Percentiles rank a stretch among this genome's conserved stretches.
phyloP scores from a whole-genome alignment of 1,140 invertebrate species.

The Varroa destructor region DNA sequence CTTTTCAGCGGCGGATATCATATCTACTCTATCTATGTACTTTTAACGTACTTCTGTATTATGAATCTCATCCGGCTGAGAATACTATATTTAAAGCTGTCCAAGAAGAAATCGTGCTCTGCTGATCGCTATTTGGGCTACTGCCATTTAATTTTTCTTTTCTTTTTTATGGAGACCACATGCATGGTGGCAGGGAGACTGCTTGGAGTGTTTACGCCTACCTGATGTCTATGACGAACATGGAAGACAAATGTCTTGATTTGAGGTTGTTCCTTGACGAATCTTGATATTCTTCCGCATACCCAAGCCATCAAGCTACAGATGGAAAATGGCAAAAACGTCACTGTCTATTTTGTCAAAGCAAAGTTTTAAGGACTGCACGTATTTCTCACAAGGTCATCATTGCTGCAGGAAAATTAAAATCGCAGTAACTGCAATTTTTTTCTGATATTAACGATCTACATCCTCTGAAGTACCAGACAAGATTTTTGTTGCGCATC shows the following conservation, averaged over 20 bases:
- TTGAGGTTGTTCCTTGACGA: constrained; percentile 5
- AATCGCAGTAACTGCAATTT: constrained; percentile 67
- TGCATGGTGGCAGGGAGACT: no score
- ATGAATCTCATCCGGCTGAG: not conserved
- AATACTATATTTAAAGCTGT: not conserved
- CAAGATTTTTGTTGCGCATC: constrained; percentile 39
- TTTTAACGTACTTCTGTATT: not conserved
- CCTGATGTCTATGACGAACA: not conserved
- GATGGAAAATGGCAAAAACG: not conserved
- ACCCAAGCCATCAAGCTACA: not conserved
- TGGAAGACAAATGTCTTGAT: not conserved
- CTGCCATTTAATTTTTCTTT: not conserved
- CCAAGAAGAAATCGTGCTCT: not conserved
- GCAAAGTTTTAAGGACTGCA: not conserved
- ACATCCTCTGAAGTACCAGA: constrained; percentile 53
- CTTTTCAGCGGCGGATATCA: not conserved
- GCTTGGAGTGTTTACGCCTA: no score
- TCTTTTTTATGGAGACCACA: no score
- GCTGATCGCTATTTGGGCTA: not conserved
- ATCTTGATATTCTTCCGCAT: not conserved
- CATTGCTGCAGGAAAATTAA: constrained; percentile 61
- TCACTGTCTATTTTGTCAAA: not conserved
- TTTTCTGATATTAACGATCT: constrained; percentile 66
- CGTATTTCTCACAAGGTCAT: constrained; percentile 37
- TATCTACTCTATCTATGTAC: not conserved